Evolutionary conservation across 30 jellyfish, hydroid and myxozoan genomes (phyloP), one percentile per base, ranked within the genome.

Genomic region (Aurelia coerulea): DNA sequence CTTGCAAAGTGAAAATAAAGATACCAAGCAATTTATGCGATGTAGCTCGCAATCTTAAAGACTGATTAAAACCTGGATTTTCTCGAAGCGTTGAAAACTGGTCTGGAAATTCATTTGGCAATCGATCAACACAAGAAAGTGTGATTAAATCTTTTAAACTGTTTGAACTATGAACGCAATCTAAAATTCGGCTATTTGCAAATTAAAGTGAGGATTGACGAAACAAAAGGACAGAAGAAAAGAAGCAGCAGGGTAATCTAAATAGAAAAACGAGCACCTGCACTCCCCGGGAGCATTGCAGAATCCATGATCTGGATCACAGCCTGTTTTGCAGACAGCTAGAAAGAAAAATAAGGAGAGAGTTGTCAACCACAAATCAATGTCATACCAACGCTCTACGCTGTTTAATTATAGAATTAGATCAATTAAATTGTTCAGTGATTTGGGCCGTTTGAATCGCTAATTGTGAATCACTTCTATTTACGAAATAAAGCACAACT

Each of bases 271-370:
- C 39, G 66, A 35, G 75, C 88, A 92, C 98, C 90, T 92, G 96
- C 98, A 92, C 91, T 84, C 98, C 80, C 92, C 83, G 33, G 98
- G 98, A 3, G 75, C 11, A 51, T 73, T 76, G 90, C 98, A 92
- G 53, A 33, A 75, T 16, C 98, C 98, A 92, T 92, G 95, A 53
- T 84, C 85, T 29, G 97, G 90, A 73, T 84, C 96, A 73, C 98
- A 92, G 81, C 98, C 98, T 59, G 89, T 82, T 70, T 87, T 86
- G 92, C 98, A 92, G 79, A 92, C 93, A 58, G 98, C 98, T 92
- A 75, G 72, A 66, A 74, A 73, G 59, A 63, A 56, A 64, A 49
- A 80, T 58, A 64, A 37, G 41, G 56, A 46, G 41, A 50, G 65
- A 9, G 15, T 86, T 18, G 69, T 13, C 67, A 42, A 67, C 81